Conservation (phyloP, 2,113 vertebrate species). For the Orientallactaga bullata region DNA sequence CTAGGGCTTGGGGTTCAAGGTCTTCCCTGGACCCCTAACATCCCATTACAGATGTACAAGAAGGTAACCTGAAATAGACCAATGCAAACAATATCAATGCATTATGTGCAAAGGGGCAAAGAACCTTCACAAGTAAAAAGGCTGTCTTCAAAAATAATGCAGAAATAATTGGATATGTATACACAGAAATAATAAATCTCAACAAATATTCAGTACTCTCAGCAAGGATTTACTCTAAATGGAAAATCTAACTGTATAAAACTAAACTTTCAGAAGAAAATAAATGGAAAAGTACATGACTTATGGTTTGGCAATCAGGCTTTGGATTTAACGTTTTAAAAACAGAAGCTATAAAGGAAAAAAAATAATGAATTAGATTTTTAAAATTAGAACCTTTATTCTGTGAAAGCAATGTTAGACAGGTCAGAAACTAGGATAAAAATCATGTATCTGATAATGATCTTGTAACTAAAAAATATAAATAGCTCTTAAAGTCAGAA, state of each 20-base stretch:
- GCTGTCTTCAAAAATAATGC: not conserved
- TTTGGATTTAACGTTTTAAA: not conserved
- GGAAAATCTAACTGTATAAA: not conserved
- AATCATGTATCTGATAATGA: not conserved
- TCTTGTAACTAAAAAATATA: too few relatives aligned
- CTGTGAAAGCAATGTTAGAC: not conserved
- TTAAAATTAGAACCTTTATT: not conserved
- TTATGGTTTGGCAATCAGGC: not conserved
- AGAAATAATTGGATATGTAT: not conserved
- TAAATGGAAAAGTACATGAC: not conserved
- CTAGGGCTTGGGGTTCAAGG: too few relatives aligned
- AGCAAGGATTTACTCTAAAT: not conserved
- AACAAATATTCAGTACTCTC: not conserved
- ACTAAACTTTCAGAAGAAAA: constrained; percentile 1
- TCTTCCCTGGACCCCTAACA: too few relatives aligned
- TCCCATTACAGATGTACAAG: too few relatives aligned
- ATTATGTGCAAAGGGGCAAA: not conserved
- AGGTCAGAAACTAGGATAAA: not conserved
- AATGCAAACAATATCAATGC: not conserved
- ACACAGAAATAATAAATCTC: not conserved
- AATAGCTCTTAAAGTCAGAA: not conserved
- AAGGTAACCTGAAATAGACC: not conserved
- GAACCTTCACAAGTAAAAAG: not conserved
- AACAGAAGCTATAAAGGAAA: not conserved
- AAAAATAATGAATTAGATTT: not conserved